These are phyloP conservation scores for Drosophila ogumai DNA, from an alignment of 1,140 invertebrate species.

Conservation along the genomic window DNA sequence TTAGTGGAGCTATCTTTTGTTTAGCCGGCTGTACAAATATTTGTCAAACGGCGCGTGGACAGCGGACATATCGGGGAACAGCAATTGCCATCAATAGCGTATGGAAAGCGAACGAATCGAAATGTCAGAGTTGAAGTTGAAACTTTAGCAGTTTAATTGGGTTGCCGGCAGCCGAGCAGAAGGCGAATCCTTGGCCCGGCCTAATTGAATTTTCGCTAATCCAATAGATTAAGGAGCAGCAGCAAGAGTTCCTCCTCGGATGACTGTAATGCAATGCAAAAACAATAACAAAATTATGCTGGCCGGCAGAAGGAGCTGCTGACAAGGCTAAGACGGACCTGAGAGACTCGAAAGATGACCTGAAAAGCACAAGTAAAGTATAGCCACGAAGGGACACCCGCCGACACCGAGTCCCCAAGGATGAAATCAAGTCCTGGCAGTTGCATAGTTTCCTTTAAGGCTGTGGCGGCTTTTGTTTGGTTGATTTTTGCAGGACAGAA, in stretches of 20 bases:
- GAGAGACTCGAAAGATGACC: conserved; percentile 29
- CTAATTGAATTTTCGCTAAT: conserved; percentile 79
- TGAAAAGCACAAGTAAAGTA: conserved; percentile 32
- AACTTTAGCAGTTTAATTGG: conserved; percentile 67
- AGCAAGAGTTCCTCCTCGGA: conserved; percentile 36
- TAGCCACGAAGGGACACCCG: conserved; percentile 10
- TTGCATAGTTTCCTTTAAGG: conserved; percentile 5
- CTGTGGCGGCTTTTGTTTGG: conserved; percentile 16
- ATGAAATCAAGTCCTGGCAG: not conserved
- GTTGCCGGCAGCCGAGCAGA: conserved; percentile 38
- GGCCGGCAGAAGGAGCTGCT: conserved; percentile 26
- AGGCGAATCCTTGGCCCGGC: conserved; percentile 53
- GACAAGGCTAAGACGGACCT: conserved; percentile 44
- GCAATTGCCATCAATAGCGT: conserved; percentile 21
- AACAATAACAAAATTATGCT: conserved; percentile 81
- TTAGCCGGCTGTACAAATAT: conserved; percentile 67
- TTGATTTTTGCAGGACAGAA: conserved; percentile 17
- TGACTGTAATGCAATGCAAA: conserved; percentile 66
- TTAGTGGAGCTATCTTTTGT: conserved; percentile 73
- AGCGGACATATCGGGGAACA: conserved; percentile 10
- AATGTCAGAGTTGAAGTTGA: conserved; percentile 37
- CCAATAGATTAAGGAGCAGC: conserved; percentile 73
- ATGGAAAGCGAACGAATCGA: conserved; percentile 37
- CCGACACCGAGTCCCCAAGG: conserved; percentile 10
- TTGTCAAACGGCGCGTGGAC: conserved; percentile 44